These are phyloP conservation scores for Telmatherina bonti DNA, from an alignment of 2,797 vertebrate species.

Conservation along the genomic window DNA sequence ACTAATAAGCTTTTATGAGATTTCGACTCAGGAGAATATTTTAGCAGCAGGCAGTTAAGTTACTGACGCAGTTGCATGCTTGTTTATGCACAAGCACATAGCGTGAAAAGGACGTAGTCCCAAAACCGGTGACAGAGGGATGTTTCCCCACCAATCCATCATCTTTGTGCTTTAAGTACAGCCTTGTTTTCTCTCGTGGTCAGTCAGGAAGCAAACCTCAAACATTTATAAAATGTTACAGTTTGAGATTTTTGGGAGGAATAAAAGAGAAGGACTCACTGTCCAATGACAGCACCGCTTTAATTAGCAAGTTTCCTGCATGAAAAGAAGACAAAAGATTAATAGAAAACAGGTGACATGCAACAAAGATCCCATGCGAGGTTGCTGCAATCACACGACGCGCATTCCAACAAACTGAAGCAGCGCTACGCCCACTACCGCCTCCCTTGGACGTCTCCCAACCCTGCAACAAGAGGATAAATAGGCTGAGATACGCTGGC, in stretches of 20 bases:
- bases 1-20: conserved; percentile 49
- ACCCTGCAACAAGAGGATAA: conserved; percentile 56
- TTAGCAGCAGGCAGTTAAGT: conserved; percentile 22
- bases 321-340: conserved; percentile 42
- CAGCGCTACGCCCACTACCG: conserved; percentile 46
- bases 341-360: conserved; percentile 38
- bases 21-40: conserved; percentile 50
- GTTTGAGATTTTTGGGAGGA: conserved; percentile 37
- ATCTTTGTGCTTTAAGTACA: conserved; percentile 52
- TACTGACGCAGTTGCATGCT: conserved; percentile 7
- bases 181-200: conserved; percentile 37
- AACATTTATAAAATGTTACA: conserved; percentile 16
- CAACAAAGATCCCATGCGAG: conserved; percentile 54
- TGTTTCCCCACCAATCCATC: conserved; percentile 51
- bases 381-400: conserved; percentile 36
- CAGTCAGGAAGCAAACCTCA: conserved; percentile 42
- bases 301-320: conserved; percentile 20
- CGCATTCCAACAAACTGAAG: conserved; percentile 50
- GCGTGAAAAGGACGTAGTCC: conserved; percentile 49
- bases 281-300: conserved; percentile 19
- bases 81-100: conserved; percentile 11
- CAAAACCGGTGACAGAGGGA: conserved; percentile 53
- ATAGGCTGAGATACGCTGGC: conserved; percentile 68
- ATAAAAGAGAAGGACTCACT: conserved; percentile 18
- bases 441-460: conserved; percentile 61